Evolutionary conservation across 2,797 vertebrate genomes (phyloP), one percentile per base, ranked within the genome.

Genomic region (Tragelaphus oryx): DNA sequence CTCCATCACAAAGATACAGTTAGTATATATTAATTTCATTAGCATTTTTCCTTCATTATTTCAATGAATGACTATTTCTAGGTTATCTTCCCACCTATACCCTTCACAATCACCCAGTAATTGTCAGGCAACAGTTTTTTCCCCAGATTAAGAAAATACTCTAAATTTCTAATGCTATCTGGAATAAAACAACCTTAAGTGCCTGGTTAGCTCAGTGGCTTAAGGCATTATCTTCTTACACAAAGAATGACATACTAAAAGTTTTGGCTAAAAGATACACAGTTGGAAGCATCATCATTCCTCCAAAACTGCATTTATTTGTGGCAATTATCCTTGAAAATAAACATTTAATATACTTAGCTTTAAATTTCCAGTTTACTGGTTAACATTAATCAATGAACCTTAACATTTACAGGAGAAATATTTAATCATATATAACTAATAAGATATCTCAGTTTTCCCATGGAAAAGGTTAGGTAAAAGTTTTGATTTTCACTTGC

Each of bases 41-140:
- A 92, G 16, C n/a, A 91, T 87, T 89, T 80, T 89, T 81, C n/a
- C 30, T 93, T 93, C 30, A 87, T 78, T 95, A 95, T 30, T 82
- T 88, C 33, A 88, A 76, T 33, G 74, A 82, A 55, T 54, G 48
- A 80, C 24, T 57, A 94, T 87, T 84, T 68, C 33, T 37, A 96
- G 6, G 46, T 87, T 59, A 87, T 11, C 10, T 22, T 91, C 33
- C 37, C 30, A 30, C 14, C 5, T 48, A 30, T 18, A 30, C 44
- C 26, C 1, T 9, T 17, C 24, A 60, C 5, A 41, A 71, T 20
- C 68, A 71, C 16, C 11, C 24, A n/a, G 22, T 11, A 50, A 8
- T 11, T 26, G 30, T 54, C 1, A 71, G 33, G 78, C 10, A 92
- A 79, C 30, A 83, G 17, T 37, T 86, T 76, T 71, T 83, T 44